Evolutionary conservation across 1,140 invertebrate species (phyloP).

Genomic region (Agrypnia vestita): DNA sequence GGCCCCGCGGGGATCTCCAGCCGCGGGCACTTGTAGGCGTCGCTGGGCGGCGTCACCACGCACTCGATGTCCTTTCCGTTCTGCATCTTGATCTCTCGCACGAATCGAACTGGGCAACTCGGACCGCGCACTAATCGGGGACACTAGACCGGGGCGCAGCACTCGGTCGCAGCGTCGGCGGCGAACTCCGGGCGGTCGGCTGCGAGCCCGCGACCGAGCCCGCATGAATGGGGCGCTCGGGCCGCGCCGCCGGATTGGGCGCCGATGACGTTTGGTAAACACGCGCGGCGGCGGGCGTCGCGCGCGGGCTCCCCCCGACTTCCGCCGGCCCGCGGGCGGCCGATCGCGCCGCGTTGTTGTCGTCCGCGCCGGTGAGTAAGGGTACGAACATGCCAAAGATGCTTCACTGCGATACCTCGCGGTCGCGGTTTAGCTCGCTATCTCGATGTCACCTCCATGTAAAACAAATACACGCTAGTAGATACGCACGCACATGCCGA

Average conservation of each 20-base stretch:
- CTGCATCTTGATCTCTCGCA: constrained; percentile 44
- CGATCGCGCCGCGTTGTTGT: neutral
- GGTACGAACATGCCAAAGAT: no score
- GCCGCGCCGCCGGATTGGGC: neutral
- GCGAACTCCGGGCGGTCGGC: neutral
- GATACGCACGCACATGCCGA: no score
- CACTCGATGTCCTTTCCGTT: constrained; percentile 55
- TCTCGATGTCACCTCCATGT: no score
- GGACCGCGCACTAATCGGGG: neutral
- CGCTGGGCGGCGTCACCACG: constrained; percentile 51
- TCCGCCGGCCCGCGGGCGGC: neutral
- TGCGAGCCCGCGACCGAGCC: neutral
- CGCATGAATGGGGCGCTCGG: neutral
- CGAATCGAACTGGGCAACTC: neutral
- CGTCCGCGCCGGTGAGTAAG: neutral
- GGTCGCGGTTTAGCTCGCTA: no score
- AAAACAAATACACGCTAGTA: no score
- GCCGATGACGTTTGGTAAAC: neutral
- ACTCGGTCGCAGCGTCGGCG: no score
- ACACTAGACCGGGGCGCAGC: neutral
- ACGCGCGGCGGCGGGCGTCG: neutral
- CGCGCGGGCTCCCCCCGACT: neutral
- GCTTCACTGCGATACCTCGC: no score
- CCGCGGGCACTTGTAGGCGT: neutral
- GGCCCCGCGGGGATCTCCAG: constrained; percentile 5